These are phyloP conservation scores for Nineta flava DNA, from an alignment of 2,888 invertebrate genomes.

Conservation along the genomic window DNA sequence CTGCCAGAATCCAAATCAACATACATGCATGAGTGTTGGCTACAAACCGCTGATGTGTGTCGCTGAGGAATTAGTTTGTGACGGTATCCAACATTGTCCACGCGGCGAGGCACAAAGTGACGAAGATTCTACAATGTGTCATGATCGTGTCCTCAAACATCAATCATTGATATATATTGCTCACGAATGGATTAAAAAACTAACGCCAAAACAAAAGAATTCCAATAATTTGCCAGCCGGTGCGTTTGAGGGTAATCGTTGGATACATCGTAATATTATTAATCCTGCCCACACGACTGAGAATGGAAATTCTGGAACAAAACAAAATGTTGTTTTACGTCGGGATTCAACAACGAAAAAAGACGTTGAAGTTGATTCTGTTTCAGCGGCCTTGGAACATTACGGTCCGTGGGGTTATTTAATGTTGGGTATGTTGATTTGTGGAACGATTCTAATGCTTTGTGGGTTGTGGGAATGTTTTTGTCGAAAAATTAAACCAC, in stretches of 20 bases:
- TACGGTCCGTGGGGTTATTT: constrained; percentile 62
- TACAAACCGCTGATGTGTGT: constrained; percentile 36
- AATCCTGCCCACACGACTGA: background rate
- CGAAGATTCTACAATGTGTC: constrained; percentile 23
- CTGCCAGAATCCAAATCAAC: constrained; percentile 19
- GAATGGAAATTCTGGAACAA: constrained; percentile 9
- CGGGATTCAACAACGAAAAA: background rate
- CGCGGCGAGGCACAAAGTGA: constrained; percentile 34
- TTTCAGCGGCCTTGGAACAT: constrained; percentile 43
- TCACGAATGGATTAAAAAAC: constrained; percentile 18
- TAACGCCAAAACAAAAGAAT: constrained; percentile 3
- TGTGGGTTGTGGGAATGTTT: constrained; percentile 48
- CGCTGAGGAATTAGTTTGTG: constrained; percentile 46
- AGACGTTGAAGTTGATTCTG: constrained; percentile 17
- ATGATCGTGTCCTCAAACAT: constrained; percentile 10
- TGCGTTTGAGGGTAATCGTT: background rate
- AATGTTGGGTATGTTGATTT: constrained; percentile 52
- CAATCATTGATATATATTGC: constrained; percentile 17
- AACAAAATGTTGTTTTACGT: constrained; percentile 7
- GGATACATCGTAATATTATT: background rate
- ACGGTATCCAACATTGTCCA: constrained; percentile 49
- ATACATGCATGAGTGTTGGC: constrained; percentile 23
- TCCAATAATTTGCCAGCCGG: background rate
- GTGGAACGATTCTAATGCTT: constrained; percentile 51
- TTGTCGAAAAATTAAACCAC: constrained; percentile 27